These are phyloP conservation scores for Tridacna gigas DNA, from an alignment of 2,888 invertebrate genomes.

Conservation along the genomic window DNA sequence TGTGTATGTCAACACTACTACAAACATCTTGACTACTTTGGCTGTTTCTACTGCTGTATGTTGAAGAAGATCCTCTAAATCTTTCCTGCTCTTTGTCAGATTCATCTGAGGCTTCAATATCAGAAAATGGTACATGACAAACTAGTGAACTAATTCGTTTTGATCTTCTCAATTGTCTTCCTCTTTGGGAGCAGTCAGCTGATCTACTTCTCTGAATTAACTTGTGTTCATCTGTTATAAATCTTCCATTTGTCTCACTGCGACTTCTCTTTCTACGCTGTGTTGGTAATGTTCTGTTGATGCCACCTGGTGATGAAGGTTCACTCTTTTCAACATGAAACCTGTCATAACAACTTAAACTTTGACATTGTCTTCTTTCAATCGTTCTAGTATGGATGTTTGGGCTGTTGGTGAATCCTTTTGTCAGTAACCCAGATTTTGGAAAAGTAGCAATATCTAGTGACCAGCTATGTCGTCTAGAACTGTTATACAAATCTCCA, in stretches of 20 bases:
- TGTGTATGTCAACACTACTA: neutral
- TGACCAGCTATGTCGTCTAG: slow-evolving; percentile 16
- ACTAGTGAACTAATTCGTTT: slow-evolving; percentile 23
- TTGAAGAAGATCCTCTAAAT: neutral
- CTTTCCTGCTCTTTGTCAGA: neutral
- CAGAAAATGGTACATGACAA: slow-evolving; percentile 37
- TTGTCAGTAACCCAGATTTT: neutral
- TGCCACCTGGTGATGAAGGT: no score
- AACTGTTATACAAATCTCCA: neutral
- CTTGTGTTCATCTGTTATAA: neutral
- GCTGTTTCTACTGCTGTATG: neutral
- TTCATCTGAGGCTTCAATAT: slow-evolving; percentile 50
- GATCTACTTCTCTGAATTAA: slow-evolving; percentile 43
- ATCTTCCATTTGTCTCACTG: neutral
- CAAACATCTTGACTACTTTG: neutral
- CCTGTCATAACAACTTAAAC: no score
- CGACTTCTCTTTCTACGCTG: slow-evolving; percentile 3
- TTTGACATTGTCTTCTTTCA: no score
- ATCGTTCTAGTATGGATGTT: no score
- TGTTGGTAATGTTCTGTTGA: no score
- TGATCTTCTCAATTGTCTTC: slow-evolving; percentile 1
- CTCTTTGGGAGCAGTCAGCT: slow-evolving; percentile 26
- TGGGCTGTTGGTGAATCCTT: neutral
- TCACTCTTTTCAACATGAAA: no score
- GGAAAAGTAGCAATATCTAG: neutral